Base-by-base conservation (phyloP, 2,888 invertebrate genomes). In the Epistrophe grossulariae region DNA sequence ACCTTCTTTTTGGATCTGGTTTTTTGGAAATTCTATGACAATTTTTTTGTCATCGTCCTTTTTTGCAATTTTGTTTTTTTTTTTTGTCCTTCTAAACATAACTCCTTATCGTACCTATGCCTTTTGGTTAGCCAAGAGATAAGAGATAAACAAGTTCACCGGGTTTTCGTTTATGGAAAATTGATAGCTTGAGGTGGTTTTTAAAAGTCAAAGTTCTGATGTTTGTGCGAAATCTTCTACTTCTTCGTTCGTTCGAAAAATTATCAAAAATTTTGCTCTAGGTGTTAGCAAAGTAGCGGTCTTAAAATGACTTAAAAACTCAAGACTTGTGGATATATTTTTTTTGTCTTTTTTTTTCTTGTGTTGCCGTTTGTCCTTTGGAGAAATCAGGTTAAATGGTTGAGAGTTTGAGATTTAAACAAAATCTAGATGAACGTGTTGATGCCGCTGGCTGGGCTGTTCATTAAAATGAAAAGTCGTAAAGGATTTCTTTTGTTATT, bases 81-180 rank as follows among this genome's bases (percentile, higher is more conserved):
- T 31, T 24, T 24, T 24, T 24, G 24, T 24, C 24, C 13, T 80
- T 59, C 17, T 43, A 28, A 48, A 57, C 57, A 59, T 82, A 78
- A 78, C 71, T 82, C 82, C 66, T 77, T 82, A 77, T 82, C 78
- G 43, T 48, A n/a, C n/a, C n/a, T n/a, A 50, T 31, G 72, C 19
- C 19, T 64, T 60, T 40, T 31, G 28, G 57, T 72, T 52, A 79
- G 62, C 28, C 28, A 60, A 45, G 10, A 73, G 78, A 83, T 81
- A 45, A 70, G 68, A 38, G 15, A 35, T 50, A 40, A 50, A 55
- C 8, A 52, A 60, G 59, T 70, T 80, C 48, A 66, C 48, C 60
- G 45, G 52, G 48, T 57, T 72, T 71, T 59, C 60, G 38, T 73
- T 73, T 57, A 70, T 70, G 48, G 50, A 59, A 72, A 78, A 72